Evolutionary conservation across 2,888 invertebrate genomes (phyloP).

Genomic region (Caenorhabditis doughertyi): DNA sequence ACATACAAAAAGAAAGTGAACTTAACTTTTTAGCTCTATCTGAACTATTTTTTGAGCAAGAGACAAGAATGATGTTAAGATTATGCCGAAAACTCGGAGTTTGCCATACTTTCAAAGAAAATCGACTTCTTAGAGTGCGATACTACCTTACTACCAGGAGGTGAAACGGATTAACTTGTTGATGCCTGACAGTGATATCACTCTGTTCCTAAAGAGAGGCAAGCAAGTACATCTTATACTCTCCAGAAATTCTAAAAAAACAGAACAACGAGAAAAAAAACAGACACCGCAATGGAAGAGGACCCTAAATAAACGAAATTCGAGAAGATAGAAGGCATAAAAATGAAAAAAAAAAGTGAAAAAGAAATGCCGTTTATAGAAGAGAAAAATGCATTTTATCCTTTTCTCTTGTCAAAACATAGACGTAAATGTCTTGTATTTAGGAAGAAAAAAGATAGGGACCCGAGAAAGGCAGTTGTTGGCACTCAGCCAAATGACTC

Average conservation of each 20-base stretch:
- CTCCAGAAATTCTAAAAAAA: conserved; percentile 8
- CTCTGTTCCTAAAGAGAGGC: too few species aligned
- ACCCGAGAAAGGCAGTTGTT: conserved; percentile 50
- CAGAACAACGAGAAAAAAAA: conserved; percentile 41
- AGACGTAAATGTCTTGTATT: conserved; percentile 48
- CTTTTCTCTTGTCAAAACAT: conserved; percentile 40
- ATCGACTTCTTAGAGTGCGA: too few species aligned
- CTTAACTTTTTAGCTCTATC: too few species aligned
- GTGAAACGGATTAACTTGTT: too few species aligned
- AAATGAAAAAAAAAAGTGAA: conserved; percentile 28
- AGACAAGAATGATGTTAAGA: too few species aligned
- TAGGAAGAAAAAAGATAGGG: conserved; percentile 34
- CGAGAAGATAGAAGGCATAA: conserved; percentile 49
- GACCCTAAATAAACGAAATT: conserved; percentile 55
- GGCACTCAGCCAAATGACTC: conserved; percentile 60
- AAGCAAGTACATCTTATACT: conserved; percentile 10
- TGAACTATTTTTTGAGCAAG: too few species aligned
- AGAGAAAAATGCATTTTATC: conserved; percentile 28
- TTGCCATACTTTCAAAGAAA: too few species aligned
- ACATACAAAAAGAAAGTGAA: too few species aligned
- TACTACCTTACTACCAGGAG: too few species aligned
- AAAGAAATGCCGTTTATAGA: conserved; percentile 34
- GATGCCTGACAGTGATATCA: too few species aligned
- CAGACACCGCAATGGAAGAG: conserved; percentile 14
- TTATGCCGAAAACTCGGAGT: too few species aligned